Evolutionary conservation across 1,140 invertebrate species (phyloP), one percentile per base, ranked within the genome.

Genomic region (Anoplophora glabripennis): DNA sequence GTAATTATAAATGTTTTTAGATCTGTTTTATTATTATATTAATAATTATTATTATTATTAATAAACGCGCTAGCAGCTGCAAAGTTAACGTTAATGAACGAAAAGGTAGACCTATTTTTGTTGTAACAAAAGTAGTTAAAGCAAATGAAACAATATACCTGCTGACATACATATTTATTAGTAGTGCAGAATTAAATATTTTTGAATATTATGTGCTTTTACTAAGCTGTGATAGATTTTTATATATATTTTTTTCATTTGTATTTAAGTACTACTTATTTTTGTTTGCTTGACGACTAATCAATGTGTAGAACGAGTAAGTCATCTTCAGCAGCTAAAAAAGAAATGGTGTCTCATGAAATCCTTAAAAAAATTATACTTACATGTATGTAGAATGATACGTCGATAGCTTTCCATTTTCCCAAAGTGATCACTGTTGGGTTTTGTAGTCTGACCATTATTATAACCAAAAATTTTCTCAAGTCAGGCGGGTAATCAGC

Each of bases 321-420:
- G 42, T 17, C 15, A 17, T 45, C 18, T 45, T 45, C n/a, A 45
- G 10, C 12, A 45, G 11, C 42, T 45, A 17, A 45, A 45, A 45
- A 45, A 10, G 18, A 45, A 40, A 40, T 3, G 4, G 2, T 40
- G 11, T 12, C 14, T 40, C 14, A 4, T 12, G 11, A 4, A 40
- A 40, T 15, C 8, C 8, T 40, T 12, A 40, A 7, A 5, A 17
- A n/a, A 17, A 45, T 7, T 45, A 11, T 45, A 45, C 42, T 17
- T 45, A 45, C 42, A 3, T 11, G 3, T 1, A 45, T 17, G 15
- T 17, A n/a, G 14, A 18, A 14, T 45, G 14, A 11, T 45, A 18
- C 3, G 15, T 45, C 15, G 4, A 17, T 14, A 17, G 42, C 14
- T 45, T 5, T 45, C 42, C 42, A 45, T 10, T n/a, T 10, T 3